phyloP scores from a whole-genome alignment of 2,888 invertebrate genomes.

The Muschampia plurimacula region DNA sequence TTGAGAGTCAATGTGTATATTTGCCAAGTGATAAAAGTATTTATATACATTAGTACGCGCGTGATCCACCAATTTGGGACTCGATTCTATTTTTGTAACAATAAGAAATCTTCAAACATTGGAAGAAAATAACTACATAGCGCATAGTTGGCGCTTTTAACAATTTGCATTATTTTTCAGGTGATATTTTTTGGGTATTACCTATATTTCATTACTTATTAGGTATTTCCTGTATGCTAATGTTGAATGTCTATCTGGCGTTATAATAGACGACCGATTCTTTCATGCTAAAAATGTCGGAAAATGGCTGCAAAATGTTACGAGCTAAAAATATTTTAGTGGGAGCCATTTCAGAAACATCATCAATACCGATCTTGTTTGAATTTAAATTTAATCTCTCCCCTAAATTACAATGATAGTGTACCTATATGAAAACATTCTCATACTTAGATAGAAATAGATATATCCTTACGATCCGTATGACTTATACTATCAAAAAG shows the following conservation, averaged over 20 bases:
- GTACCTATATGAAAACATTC: too few species aligned
- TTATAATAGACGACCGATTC: neutral
- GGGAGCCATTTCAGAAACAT: neutral
- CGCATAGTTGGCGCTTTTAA: neutral
- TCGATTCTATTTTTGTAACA: constrained; percentile 69
- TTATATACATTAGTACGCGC: constrained; percentile 75
- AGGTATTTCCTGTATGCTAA: too few species aligned
- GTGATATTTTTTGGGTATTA: neutral
- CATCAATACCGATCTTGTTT: too few species aligned
- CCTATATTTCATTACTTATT: too few species aligned
- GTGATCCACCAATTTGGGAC: constrained; percentile 74
- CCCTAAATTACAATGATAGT: neutral
- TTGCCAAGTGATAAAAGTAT: constrained; percentile 82
- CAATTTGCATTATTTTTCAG: neutral
- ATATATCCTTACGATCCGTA: too few species aligned
- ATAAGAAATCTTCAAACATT: constrained; percentile 58
- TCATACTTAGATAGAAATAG: too few species aligned
- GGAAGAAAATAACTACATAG: constrained; percentile 51
- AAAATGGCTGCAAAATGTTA: constrained; percentile 4
- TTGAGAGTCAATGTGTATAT: constrained; percentile 60
- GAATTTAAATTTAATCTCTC: too few species aligned
- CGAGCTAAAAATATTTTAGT: neutral
- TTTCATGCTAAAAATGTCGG: neutral
- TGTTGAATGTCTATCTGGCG: neutral
- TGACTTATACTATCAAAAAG: too few species aligned